Base-by-base conservation (phyloP, 35 echinoderm and acorn worm species). In the Strongylocentrotus purpuratus region DNA sequence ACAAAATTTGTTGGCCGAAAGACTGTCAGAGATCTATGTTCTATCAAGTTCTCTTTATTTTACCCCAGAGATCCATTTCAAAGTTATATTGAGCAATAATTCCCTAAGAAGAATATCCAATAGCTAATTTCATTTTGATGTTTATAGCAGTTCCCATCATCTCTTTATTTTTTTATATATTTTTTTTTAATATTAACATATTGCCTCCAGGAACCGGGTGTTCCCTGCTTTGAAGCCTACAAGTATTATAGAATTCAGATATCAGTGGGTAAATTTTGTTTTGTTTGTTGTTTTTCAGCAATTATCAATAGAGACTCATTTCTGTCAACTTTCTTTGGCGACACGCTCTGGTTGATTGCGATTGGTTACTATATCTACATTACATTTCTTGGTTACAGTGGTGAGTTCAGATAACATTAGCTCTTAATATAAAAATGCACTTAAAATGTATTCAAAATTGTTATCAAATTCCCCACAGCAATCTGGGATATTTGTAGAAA, bases 381-480 rank as follows among this genome's bases (percentile, higher is more conserved):
- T 35, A 99, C 97, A 32, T 99, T 99, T 94, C 94, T 99, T 58
- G 97, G 97, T 58, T 99, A 99, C 86, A 99, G 97, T 95, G 97
- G 97, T 98, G 47, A 92, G 46, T 48, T 92, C 13, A 28, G 6
- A 28, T n/a, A 1, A 70, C 17, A 28, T 28, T 78, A 18, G 65
- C 65, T 25, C 15, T 55, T 6, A 28, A 25, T 20, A 70, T 70
- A 28, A 70, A 28, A 28, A 55, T 55, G 50, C 1, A 55, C 15
- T 55, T 15, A 55, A 12, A 41, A 41, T 41, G 35, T 41, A 41
- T 41, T 41, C 35, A 41, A 41, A 3, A 41, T 41, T 41, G 35
- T 41, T 41, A 1, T 41, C 35, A 41, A 41, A 41, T 41, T 41
- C 35, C 35, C 35, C 35, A 41, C 35, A 41, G 35, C 35, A 41